Percentiles rank a stretch among this genome's conserved stretches.
These are phyloP conservation scores for Steinernema scapterisci DNA, from an alignment of 2,888 invertebrate genomes.

Conservation along the genomic window DNA sequence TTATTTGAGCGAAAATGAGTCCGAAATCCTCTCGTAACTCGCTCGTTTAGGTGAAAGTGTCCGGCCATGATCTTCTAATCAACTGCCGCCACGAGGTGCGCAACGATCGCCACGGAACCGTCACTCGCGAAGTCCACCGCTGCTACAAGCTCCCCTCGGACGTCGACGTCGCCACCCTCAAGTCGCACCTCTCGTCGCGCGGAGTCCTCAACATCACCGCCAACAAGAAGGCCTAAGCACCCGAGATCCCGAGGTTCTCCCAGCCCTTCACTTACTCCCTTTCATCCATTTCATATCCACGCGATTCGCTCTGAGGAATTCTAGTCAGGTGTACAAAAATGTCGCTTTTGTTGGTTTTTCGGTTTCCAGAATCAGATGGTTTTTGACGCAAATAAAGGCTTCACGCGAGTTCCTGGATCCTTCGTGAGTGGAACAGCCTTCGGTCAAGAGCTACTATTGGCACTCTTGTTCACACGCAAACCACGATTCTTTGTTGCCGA, in stretches of 20 bases:
- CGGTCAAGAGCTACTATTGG: too few relatives aligned
- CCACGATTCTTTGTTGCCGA: too few relatives aligned
- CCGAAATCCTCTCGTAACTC: slow-evolving; percentile 35
- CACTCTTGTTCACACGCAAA: too few relatives aligned
- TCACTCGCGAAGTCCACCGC: slow-evolving; percentile 62
- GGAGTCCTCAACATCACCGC: slow-evolving; percentile 65
- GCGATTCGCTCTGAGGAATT: slow-evolving; percentile 20
- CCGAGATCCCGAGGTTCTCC: background rate
- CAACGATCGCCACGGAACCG: slow-evolving; percentile 57
- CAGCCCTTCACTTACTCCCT: slow-evolving; percentile 1
- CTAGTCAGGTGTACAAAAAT: slow-evolving; percentile 27
- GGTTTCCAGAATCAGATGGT: background rate
- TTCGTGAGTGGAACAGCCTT: too few relatives aligned
- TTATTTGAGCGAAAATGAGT: background rate
- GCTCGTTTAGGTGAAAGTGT: slow-evolving; percentile 61
- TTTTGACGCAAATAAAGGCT: background rate
- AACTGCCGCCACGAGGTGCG: slow-evolving; percentile 64
- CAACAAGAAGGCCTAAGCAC: slow-evolving; percentile 49
- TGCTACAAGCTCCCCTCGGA: slow-evolving; percentile 64
- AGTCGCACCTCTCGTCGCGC: slow-evolving; percentile 60
- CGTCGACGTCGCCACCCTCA: slow-evolving; percentile 59
- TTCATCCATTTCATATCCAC: background rate
- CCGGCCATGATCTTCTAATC: slow-evolving; percentile 61
- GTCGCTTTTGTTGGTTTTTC: background rate
- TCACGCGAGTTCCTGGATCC: too few relatives aligned